Percentiles rank a stretch among this genome's conserved stretches.
phyloP scores from a whole-genome alignment of 2,888 invertebrate species.

The Euclidia mi region DNA sequence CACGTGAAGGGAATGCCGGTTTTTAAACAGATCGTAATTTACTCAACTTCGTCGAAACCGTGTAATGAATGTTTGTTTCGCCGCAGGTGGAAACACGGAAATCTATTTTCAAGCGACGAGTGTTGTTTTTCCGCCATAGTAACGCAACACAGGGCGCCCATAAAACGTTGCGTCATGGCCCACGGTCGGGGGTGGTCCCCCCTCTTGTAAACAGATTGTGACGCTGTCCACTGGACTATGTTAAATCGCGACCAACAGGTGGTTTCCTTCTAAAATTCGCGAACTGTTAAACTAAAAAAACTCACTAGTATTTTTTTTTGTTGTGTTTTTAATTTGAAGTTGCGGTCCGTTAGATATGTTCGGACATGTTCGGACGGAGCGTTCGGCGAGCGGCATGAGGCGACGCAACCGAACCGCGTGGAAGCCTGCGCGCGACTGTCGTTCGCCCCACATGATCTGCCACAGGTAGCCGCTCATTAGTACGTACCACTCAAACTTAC shows the following conservation, averaged over 20 bases:
- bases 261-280: constrained; percentile 66
- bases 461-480: constrained; percentile 86
- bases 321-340: constrained; percentile 45
- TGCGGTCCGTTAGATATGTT: constrained; percentile 55
- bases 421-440: constrained; percentile 88
- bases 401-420: constrained; percentile 83
- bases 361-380: constrained; percentile 69
- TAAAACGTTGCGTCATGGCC: constrained; percentile 86
- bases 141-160: constrained; percentile 79
- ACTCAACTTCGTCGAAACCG: constrained; percentile 54
- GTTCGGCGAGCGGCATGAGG: constrained; percentile 73
- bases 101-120: constrained; percentile 82
- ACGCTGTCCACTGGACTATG: constrained; percentile 80
- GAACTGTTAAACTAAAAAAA: constrained; percentile 32
- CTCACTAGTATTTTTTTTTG: constrained; percentile 33
- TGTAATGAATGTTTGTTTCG: constrained; percentile 69
- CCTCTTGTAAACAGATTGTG: constrained; percentile 88
- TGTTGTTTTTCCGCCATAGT: constrained; percentile 88
- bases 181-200: constrained; percentile 73
- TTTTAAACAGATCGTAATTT: constrained; percentile 62
- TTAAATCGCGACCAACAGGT: constrained; percentile 86
- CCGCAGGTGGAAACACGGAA: constrained; percentile 80
- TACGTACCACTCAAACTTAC: constrained; percentile 68
- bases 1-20: constrained; percentile 41
- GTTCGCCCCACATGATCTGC: constrained; percentile 77